phyloP scores from a whole-genome alignment of 2,888 invertebrate genomes.

The Drosophila anceps region DNA sequence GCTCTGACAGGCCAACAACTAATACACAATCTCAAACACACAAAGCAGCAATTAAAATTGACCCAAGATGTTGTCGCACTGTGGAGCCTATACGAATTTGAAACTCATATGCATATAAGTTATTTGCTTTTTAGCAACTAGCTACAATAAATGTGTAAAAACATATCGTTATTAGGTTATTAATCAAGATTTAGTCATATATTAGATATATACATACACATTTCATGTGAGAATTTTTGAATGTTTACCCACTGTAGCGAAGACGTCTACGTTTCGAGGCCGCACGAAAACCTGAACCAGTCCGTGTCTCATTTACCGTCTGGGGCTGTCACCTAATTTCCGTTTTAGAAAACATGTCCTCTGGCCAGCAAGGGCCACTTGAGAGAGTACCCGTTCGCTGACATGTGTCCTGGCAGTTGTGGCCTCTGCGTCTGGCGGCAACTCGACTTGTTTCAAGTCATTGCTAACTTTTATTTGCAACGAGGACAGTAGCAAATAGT shows the following conservation, averaged over 20 bases:
- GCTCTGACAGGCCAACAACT: constrained; percentile 18
- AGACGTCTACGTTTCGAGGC: constrained; percentile 29
- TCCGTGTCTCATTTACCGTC: constrained; percentile 45
- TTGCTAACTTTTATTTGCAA: constrained; percentile 47
- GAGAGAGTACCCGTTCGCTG: constrained; percentile 40
- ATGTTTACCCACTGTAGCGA: constrained; percentile 32
- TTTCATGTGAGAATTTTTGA: too few relatives aligned
- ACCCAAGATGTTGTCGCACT: constrained; percentile 67
- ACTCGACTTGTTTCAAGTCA: constrained; percentile 61
- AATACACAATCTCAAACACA: constrained; percentile 14
- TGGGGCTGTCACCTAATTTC: constrained; percentile 80
- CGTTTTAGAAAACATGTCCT: constrained; percentile 76
- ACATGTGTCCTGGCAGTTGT: constrained; percentile 44
- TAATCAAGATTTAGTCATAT: too few relatives aligned
- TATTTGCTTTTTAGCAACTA: background rate
- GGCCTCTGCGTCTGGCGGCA: constrained; percentile 19
- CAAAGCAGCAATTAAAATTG: constrained; percentile 71
- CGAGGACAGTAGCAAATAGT: constrained; percentile 55
- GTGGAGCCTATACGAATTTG: constrained; percentile 6
- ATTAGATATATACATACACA: too few relatives aligned
- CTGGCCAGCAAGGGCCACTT: constrained; percentile 58
- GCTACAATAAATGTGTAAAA: background rate
- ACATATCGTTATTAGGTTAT: too few relatives aligned
- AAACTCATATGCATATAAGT: background rate
- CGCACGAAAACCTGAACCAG: constrained; percentile 27